Conservation (phyloP, 2,113 vertebrate genomes). For the Nibea albiflora region DNA sequence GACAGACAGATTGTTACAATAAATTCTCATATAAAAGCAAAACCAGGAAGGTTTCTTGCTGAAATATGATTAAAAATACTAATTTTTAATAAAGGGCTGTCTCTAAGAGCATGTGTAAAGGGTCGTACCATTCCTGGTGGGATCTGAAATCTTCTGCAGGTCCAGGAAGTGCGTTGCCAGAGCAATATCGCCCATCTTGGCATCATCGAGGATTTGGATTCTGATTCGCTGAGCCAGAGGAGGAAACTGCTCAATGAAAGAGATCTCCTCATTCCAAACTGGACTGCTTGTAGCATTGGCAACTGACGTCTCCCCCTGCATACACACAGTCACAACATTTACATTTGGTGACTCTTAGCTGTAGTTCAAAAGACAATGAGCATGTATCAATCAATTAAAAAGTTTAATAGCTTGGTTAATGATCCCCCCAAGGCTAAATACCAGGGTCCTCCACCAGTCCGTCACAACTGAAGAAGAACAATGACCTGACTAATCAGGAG, state of each 20-base stretch:
- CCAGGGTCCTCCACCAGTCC: too few species aligned
- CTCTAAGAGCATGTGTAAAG: neutral
- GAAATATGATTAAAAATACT: neutral
- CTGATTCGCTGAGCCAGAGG: constrained; percentile 90
- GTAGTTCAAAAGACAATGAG: neutral
- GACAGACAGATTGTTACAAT: neutral
- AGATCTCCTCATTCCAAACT: constrained; percentile 94
- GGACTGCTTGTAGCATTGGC: constrained; percentile 84
- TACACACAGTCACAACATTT: neutral
- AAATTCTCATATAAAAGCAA: neutral
- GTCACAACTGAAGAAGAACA: too few species aligned
- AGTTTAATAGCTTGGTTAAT: too few species aligned
- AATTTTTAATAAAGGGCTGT: neutral
- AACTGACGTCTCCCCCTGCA: constrained; percentile 92
- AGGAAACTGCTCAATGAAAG: constrained; percentile 95
- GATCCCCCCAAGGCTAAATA: too few species aligned
- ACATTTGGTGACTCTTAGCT: neutral
- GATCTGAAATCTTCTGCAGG: constrained; percentile 91
- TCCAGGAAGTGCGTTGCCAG: constrained; percentile 93
- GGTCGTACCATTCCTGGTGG: constrained; percentile 87
- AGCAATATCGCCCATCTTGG: constrained; percentile 86
- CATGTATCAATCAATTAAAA: neutral
- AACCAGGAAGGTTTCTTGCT: neutral
- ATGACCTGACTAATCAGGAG: too few species aligned
- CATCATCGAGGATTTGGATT: constrained; percentile 91